These are phyloP conservation scores for Diplolepis rosae DNA, from an alignment of 2,888 invertebrate species.

Conservation along the genomic window DNA sequence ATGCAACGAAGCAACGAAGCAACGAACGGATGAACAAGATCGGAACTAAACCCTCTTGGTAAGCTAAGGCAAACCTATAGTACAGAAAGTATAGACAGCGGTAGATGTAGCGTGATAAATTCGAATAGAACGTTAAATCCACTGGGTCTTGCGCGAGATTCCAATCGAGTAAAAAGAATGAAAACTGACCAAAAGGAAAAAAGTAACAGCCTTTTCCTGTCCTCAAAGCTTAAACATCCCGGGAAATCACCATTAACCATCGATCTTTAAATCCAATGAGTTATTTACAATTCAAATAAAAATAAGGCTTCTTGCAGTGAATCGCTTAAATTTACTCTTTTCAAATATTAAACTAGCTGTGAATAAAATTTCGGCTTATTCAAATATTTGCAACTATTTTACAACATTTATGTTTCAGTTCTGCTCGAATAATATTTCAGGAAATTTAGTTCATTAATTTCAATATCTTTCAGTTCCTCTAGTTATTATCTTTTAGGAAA, in stretches of 20 bases:
- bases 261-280: not conserved
- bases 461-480: no score
- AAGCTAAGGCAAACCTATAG: constrained; percentile 42
- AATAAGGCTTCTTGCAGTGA: not conserved
- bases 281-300: not conserved
- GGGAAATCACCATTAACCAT: not conserved
- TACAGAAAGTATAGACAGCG: constrained; percentile 47
- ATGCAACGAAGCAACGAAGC: constrained; percentile 41
- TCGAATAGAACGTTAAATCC: constrained; percentile 49
- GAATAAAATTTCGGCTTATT: no score
- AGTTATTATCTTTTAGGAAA: no score
- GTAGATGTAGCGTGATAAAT: constrained; percentile 52
- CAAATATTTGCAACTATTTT: no score
- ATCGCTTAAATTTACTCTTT: not conserved
- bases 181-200: constrained; percentile 33
- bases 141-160: constrained; percentile 34
- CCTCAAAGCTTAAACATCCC: not conserved
- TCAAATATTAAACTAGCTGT: not conserved
- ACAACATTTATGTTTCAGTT: no score
- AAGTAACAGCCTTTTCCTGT: constrained; percentile 6
- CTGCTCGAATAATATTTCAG: no score
- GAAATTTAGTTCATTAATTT: no score
- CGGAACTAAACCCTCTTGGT: constrained; percentile 51
- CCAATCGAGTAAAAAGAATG: constrained; percentile 31
- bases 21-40: constrained; percentile 55